phyloP scores from a whole-genome alignment of 2,113 vertebrate genomes.

The Saimiri boliviensis region DNA sequence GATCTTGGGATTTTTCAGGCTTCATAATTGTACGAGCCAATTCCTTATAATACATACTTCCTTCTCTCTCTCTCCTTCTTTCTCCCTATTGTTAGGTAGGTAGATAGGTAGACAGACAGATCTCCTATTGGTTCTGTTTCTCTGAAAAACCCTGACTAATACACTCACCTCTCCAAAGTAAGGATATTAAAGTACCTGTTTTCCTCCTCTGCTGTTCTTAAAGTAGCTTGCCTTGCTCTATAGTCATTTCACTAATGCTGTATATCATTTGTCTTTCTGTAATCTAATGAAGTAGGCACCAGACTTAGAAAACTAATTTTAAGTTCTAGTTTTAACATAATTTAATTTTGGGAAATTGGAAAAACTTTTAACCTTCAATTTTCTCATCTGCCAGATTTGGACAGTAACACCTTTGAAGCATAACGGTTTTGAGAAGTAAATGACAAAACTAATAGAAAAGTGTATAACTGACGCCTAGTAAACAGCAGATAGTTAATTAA shows the following conservation, averaged over 20 bases:
- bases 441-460: background rate
- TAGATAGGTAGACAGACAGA: background rate
- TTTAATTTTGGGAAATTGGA: background rate
- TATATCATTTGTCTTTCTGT: background rate
- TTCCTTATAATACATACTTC: background rate
- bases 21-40: background rate
- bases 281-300: background rate
- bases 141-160: background rate
- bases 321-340: background rate
- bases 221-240: background rate
- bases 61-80: background rate
- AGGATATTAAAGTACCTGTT: background rate
- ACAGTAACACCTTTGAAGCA: background rate
- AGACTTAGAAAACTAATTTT: constrained; percentile 10
- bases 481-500: background rate
- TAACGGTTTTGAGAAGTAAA: background rate
- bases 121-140: background rate
- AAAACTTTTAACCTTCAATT: background rate
- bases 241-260: background rate
- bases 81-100: background rate
- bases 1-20: background rate
- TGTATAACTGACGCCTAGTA: background rate
- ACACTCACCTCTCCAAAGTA: background rate
- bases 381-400: background rate
- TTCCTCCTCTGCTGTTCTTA: background rate